Conservation (phyloP, 2,797 vertebrate genomes). For the Heterohyrax brucei region DNA sequence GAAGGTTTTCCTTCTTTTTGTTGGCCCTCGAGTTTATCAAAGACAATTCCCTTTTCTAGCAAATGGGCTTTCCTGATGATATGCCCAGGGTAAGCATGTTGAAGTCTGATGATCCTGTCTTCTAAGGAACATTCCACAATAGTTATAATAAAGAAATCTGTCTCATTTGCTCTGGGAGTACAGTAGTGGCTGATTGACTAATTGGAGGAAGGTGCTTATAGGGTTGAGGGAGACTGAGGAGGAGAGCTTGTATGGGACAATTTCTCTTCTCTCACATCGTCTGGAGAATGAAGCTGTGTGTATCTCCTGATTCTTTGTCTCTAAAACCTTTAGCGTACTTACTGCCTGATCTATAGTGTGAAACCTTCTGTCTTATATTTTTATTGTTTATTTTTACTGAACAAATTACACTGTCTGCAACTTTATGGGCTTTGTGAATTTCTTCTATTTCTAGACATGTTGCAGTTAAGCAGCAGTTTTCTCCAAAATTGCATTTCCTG, state of each 20-base stretch:
- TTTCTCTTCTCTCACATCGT: not conserved
- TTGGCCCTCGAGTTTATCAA: not conserved
- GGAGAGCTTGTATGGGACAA: not conserved
- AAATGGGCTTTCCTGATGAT: not conserved
- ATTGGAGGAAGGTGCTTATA: not conserved
- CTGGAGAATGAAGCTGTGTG: not conserved
- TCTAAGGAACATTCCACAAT: not conserved
- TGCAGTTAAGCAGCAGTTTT: slow-evolving; percentile 65
- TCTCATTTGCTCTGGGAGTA: not conserved
- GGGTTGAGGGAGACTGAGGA: not conserved
- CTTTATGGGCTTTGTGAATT: not conserved
- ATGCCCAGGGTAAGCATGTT: not conserved
- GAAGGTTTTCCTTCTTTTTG: not conserved
- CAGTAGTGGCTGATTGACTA: not conserved
- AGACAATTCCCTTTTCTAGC: not conserved
- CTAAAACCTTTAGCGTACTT: slow-evolving; percentile 32
- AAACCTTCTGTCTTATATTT: not conserved
- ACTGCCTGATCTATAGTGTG: not conserved
- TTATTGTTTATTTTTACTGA: slow-evolving; percentile 54
- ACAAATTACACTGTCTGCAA: not conserved
- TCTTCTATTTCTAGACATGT: slow-evolving; percentile 46
- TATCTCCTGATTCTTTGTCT: not conserved
- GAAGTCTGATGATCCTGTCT: not conserved
- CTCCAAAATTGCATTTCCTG: slow-evolving; percentile 33
- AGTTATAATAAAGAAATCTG: not conserved